These are phyloP conservation scores for Formica exsecta DNA, from an alignment of 1,140 invertebrate genomes.

Conservation along the genomic window DNA sequence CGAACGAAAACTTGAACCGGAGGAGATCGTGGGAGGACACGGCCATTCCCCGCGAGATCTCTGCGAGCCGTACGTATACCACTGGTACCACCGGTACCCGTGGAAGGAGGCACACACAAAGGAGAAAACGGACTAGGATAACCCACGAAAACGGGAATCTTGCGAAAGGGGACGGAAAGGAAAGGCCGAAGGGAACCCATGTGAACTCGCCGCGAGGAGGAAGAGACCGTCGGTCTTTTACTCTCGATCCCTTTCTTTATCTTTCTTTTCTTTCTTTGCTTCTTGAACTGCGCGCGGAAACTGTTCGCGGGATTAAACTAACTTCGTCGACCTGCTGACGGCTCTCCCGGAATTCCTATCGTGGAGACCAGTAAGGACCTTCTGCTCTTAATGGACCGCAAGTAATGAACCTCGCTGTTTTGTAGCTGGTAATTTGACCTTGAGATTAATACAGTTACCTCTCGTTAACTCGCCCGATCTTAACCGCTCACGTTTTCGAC, in stretches of 20 bases:
- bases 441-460: conserved; percentile 66
- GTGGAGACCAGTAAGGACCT: conserved; percentile 80
- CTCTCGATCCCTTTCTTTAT: conserved; percentile 35
- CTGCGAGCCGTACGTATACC: conserved; percentile 28
- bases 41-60: conserved; percentile 69
- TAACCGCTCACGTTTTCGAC: background rate
- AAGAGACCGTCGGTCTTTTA: conserved; percentile 57
- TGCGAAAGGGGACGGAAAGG: conserved; percentile 66
- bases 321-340: conserved; percentile 61
- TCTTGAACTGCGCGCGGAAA: conserved; percentile 74
- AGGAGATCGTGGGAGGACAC: conserved; percentile 83
- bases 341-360: conserved; percentile 80
- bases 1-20: conserved; percentile 81
- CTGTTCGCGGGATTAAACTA: conserved; percentile 71
- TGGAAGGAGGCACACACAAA: conserved; percentile 80
- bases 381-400: conserved; percentile 85
- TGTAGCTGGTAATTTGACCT: conserved; percentile 72
- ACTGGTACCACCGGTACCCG: conserved; percentile 36
- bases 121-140: conserved; percentile 83
- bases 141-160: conserved; percentile 70
- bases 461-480: conserved; percentile 46
- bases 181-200: conserved; percentile 51
- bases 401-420: conserved; percentile 82
- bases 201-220: conserved; percentile 52
- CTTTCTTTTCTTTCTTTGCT: conserved; percentile 59